Percentiles rank a stretch among this genome's conserved stretches.
Evolutionary conservation across 2,113 vertebrate species (phyloP).

Genomic region (Reinhardtius hippoglossoides): DNA sequence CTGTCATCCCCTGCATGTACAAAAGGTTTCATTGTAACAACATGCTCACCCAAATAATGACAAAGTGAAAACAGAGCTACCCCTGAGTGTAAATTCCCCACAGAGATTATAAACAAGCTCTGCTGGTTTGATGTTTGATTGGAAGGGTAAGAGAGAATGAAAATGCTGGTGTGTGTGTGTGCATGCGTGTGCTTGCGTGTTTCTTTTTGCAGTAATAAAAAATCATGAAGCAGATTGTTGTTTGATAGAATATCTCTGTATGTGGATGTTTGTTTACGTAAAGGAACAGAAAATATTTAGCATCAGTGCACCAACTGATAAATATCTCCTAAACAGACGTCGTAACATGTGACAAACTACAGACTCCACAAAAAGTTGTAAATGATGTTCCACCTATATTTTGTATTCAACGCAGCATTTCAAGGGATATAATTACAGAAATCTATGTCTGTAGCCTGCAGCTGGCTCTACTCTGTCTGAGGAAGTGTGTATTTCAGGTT

Average conservation of each 20-base stretch:
- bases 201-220: not conserved
- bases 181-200: not conserved
- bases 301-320: not conserved
- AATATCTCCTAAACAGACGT: not conserved
- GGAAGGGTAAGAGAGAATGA: not conserved
- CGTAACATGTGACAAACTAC: not conserved
- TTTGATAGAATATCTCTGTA: not conserved
- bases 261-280: not conserved
- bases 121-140: slow-evolving; percentile 19
- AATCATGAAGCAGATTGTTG: not conserved
- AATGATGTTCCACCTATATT: not conserved
- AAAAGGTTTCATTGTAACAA: slow-evolving; percentile 44
- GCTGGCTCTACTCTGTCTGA: too few relatives aligned
- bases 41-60: slow-evolving; percentile 44
- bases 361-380: not conserved
- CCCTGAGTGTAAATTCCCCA: slow-evolving; percentile 38
- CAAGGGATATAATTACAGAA: too few relatives aligned
- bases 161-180: not conserved
- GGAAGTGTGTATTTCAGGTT: too few relatives aligned
- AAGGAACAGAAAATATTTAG: not conserved
- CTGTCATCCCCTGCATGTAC: slow-evolving; percentile 5
- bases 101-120: slow-evolving; percentile 50
- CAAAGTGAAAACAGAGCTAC: slow-evolving; percentile 54
- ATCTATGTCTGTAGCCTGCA: too few relatives aligned
- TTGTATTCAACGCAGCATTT: not conserved